Base-by-base conservation (phyloP, 2,888 invertebrate genomes). In the Mythimna pallens region DNA sequence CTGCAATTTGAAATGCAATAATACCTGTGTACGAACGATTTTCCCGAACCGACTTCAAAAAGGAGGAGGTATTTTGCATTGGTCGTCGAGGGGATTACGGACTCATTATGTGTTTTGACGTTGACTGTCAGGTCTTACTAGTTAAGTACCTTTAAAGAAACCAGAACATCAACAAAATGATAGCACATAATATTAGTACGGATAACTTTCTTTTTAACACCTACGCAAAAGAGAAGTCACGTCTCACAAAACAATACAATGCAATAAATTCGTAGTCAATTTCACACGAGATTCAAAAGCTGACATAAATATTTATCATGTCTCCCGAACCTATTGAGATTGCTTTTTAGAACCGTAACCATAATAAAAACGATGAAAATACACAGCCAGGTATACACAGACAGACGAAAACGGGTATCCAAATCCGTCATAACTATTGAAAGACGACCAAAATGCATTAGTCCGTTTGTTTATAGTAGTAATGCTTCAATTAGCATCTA, bases 401-500 rank as follows among this genome's bases (percentile, higher is more conserved):
- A 57, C 22, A 63, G 62, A 25, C 59, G 55, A 25, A 67, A 55
- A 73, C 40, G 25, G 34, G 30, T 55, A 25, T 36, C 70, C 57
- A 47, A 73, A 70, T 57, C 74, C 30, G 78, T 82, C 76, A 76
- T 82, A 80, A 82, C 70, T 73, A 81, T 71, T 73, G 73, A 73
- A 63, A 70, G 74, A 81, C 63, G 70, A 76, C 80, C 73, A 57
- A 61, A 76, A 75, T 81, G 83, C 86, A 86, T 84, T 85, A 84
- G 83, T 65, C 7, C 55, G 80, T 81, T 73, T 84, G 81, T 85
- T 85, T 86, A 76, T 84, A 43, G 36, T 73, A 55, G 66, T 79
- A 84, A 85, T 84, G 80, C 83, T 74, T 86, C 86, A 84, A 85
- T 85, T 85, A 85, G 65, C 86, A 54, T 59, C 64, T 52, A 72